These are phyloP conservation scores for Todiramphus chloris DNA, from an alignment of 2,113 vertebrate genomes.

Conservation along the genomic window DNA sequence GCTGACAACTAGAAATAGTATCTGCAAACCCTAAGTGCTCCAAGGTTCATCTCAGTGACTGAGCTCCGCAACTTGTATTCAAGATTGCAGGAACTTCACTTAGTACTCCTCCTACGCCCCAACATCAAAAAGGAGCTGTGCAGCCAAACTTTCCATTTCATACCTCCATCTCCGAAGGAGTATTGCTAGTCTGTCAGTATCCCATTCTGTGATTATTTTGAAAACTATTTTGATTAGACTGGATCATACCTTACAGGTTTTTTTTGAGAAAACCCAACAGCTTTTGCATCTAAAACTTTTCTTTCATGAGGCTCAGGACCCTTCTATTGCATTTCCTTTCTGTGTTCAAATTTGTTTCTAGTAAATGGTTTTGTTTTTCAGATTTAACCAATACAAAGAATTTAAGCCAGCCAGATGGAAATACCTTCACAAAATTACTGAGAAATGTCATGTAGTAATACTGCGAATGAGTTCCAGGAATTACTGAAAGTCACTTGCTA, in stretches of 20 bases:
- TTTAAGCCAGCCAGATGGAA: background rate
- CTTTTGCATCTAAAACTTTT: background rate
- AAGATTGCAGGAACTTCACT: background rate
- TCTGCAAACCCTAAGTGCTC: background rate
- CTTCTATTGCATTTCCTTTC: background rate
- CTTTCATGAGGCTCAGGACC: background rate
- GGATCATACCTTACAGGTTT: background rate
- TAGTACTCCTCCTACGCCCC: rapidly evolving
- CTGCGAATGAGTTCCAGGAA: constrained; percentile 24
- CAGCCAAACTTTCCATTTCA: background rate
- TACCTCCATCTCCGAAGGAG: background rate
- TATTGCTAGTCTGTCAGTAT: background rate
- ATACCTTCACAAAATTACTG: constrained; percentile 12
- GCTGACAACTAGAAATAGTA: background rate
- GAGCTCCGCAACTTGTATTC: background rate
- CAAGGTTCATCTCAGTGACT: background rate
- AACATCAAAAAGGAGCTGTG: background rate
- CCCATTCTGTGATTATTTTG: background rate
- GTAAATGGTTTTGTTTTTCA: constrained; percentile 27
- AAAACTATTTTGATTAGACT: background rate
- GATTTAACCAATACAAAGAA: background rate
- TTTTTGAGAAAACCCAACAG: background rate
- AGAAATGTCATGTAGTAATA: background rate
- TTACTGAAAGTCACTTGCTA: constrained; percentile 50
- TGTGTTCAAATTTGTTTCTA: background rate